These are phyloP conservation scores for Eupleurogrammus muticus DNA, from an alignment of 2,797 vertebrate genomes.

Conservation along the genomic window DNA sequence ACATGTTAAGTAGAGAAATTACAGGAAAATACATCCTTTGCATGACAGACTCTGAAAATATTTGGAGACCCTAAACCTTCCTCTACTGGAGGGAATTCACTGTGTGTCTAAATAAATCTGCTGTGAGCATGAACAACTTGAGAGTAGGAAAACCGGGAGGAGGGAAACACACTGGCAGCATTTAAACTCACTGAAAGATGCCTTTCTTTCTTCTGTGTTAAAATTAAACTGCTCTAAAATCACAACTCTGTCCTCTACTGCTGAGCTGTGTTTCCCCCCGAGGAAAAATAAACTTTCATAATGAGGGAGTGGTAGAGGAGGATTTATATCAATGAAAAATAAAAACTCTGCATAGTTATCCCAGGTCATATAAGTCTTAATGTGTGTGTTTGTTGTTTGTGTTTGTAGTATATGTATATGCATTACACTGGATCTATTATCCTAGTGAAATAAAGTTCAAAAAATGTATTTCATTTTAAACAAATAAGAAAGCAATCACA, in stretches of 20 bases:
- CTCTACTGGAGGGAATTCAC: neutral
- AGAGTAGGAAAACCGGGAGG: neutral
- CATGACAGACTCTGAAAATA: neutral
- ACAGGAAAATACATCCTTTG: neutral
- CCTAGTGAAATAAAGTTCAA: no score
- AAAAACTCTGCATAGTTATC: neutral
- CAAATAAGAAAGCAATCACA: no score
- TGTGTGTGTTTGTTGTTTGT: neutral
- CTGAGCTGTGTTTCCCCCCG: neutral
- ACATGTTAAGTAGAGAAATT: no score
- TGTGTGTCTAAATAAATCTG: conserved; percentile 20
- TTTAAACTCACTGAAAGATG: conserved; percentile 4
- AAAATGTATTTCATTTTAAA: no score
- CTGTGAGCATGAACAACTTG: conserved; percentile 12
- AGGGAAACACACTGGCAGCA: conserved; percentile 3
- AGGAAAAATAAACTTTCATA: neutral
- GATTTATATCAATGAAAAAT: neutral
- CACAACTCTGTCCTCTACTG: neutral
- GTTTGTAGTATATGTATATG: no score
- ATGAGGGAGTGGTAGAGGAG: neutral
- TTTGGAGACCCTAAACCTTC: neutral
- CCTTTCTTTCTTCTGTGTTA: neutral
- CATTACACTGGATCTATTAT: no score
- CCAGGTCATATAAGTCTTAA: neutral
- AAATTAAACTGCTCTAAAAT: neutral